Evolutionary conservation across 2,888 invertebrate genomes (phyloP).

Genomic region (Aphidoletes aphidimyza): DNA sequence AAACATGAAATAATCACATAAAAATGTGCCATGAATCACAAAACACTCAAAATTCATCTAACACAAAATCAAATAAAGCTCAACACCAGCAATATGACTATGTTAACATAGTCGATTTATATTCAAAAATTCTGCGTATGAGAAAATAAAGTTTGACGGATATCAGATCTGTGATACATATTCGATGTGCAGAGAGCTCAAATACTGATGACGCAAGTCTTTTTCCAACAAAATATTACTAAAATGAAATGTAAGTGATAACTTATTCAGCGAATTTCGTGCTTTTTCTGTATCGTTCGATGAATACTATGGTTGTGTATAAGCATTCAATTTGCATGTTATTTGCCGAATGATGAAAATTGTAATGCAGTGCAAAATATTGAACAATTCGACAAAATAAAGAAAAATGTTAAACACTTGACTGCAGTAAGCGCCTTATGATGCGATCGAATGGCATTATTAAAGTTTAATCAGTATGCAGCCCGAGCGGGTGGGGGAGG

Average conservation of each 20-base stretch:
- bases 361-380: neutral
- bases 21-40: too few species aligned
- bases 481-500: too few species aligned
- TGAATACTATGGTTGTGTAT: neutral
- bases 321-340: neutral
- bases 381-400: neutral
- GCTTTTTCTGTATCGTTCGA: neutral
- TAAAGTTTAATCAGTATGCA: neutral
- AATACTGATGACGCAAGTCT: neutral
- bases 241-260: neutral
- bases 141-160: too few species aligned
- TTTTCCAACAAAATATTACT: too few species aligned
- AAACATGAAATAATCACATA: too few species aligned
- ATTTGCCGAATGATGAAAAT: neutral
- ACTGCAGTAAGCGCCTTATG: neutral
- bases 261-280: slow-evolving; percentile 22
- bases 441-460: slow-evolving; percentile 3
- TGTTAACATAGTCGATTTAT: too few species aligned
- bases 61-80: too few species aligned
- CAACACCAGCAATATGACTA: too few species aligned
- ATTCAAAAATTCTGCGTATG: too few species aligned
- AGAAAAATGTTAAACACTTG: neutral
- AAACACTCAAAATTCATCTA: too few species aligned
- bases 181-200: neutral
- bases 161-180: too few species aligned